Percentiles rank a stretch among this genome's conserved stretches.
Conservation (phyloP, 2,113 vertebrate species). For the Phylloscopus whistleri region DNA sequence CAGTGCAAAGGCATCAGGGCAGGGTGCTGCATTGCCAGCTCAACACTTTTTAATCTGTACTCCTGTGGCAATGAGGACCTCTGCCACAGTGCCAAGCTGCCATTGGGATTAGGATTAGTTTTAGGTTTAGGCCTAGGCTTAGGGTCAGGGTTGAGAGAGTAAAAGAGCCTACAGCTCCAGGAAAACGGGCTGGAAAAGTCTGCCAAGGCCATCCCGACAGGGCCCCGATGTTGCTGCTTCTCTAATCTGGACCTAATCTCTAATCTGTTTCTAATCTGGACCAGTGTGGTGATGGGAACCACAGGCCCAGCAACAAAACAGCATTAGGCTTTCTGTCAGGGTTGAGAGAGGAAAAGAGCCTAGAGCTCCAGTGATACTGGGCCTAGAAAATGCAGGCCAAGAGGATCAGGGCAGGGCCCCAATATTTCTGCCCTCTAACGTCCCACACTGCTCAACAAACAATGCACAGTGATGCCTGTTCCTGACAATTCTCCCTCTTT, state of each 20-base stretch:
- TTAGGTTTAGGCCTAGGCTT: neutral
- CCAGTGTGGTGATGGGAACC: neutral
- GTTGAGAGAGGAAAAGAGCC: neutral
- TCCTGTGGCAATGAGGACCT: neutral
- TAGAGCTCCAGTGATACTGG: neutral
- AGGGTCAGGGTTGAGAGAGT: neutral
- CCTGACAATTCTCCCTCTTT: neutral
- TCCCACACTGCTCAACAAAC: neutral
- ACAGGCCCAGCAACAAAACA: neutral
- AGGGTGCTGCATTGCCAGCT: too few species aligned
- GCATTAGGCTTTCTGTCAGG: neutral
- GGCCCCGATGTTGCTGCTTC: neutral
- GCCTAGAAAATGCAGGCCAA: neutral
- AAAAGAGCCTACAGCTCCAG: neutral
- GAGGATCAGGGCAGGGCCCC: neutral
- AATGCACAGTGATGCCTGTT: fast-evolving
- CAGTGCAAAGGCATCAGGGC: neutral
- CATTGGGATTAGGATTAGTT: neutral
- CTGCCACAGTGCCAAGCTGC: neutral
- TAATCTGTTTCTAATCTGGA: neutral
- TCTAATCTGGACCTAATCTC: too few species aligned
- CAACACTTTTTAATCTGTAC: neutral
- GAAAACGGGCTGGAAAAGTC: neutral
- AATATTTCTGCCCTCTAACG: neutral
- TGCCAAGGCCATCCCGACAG: neutral